Base-by-base conservation (phyloP, 2,797 vertebrate genomes). In the Falco concolor region DNA sequence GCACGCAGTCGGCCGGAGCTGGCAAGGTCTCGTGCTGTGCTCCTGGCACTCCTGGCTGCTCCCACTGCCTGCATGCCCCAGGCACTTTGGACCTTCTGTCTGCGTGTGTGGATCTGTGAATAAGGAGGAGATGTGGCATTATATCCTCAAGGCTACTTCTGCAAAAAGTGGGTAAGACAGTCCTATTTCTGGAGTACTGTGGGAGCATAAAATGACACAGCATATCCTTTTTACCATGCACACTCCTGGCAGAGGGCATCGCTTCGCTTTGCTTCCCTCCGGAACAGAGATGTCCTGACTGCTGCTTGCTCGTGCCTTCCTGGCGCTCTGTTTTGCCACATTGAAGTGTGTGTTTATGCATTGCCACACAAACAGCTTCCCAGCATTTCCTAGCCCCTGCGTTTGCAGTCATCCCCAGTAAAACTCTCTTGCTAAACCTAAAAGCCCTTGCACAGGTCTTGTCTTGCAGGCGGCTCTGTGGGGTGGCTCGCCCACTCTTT, bases 71-170 rank as follows among this genome's bases (percentile, higher is more conserved):
- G 15, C 16, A 47, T 3, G 5, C 52, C 57, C 38, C 22, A 5
- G 38, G 57, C 42, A 7, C 24, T 27, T 15, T 0, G 1, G 50
- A 8, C 23, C 19, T 28, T 28, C 57, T 34, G 27, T 27, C 42
- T 8, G 3, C 4, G 3, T 13, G 17, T 4, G 1, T 13, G 50
- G n/a, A 2, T 27, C n/a, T 34, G 50, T 12, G 63, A 30, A 6
- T 25, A 13, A 30, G 68, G 34, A 54, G 20, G 18, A 30, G n/a
- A 20, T 10, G 38, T 25, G 50, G 28, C 45, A 2, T 40, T 17
- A 20, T 25, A 34, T 8, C 57, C 44, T 63, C 50, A n/a, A 17
- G 47, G 53, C 40, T 56, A 32, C 54, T 54, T 24, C 68, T 56
- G 49, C 42, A 44, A 21, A 15, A 38, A 28, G 38, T 7, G 10